Base-by-base conservation (phyloP, 2,888 invertebrate species). In the Thecocarcelia acutangulata region DNA sequence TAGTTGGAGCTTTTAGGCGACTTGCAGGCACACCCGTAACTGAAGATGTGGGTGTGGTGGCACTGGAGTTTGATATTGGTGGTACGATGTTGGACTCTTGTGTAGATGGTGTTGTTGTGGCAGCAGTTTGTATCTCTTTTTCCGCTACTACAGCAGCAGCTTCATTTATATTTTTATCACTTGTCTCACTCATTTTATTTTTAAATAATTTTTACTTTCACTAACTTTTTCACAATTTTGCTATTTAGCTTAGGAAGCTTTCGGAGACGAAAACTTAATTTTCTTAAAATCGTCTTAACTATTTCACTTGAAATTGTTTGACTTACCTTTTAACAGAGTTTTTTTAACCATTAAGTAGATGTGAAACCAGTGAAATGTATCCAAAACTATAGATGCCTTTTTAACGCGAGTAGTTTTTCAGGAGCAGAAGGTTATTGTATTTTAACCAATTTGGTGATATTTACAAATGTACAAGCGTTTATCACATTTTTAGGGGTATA, bases 31-130 rank as follows among this genome's bases (percentile, higher is more conserved):
- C 84, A 24, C 88, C 88, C 17, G 87, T 87, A 2, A 85, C 85
- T 13, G 87, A 87, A 9, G 87, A 86, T 0, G 87, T 85, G 12
- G 88, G 87, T 19, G 88, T 87, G 17, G 88, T 87, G 77, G 86
- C 87, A 79, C 83, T 86, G 6, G 87, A 87, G 28, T 59, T 83
- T 40, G 83, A 37, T 8, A 78, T 58, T 46, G 79, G 68, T 48
- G 69, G 64, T 15, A 52, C n/a, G 17, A 42, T 13, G 19, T 54
- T 40, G 13, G 73, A 15, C 6, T 74, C 50, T 28, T 78, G 15
- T 15, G 46, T 77, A 17, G 81, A 21, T 68, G 83, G 54, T 28
- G 61, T 21, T 52, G 73, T 17, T 2, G 58, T n/a, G n/a, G n/a
- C 8, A n/a, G 66, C 1, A 66, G 24, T 54, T 58, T 52, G 48